A percentile compares a stretch with the other conserved stretches of the same genome.
phyloP scores from a whole-genome alignment of 1,140 invertebrate species.

The Apis mellifera region Amel_HAv3.1 CM009931.2:20810501-20811000 shows the following conservation, averaged over 20 bases:
- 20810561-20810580: no score
- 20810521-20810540: no score
- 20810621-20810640: no score
- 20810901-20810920: slow-evolving; percentile 29
- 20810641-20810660: no score
- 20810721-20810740: not conserved
- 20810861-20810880: not conserved
- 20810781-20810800: slow-evolving; percentile 11
- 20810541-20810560: no score
- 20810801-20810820: slow-evolving; percentile 20
- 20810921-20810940: slow-evolving; percentile 65
- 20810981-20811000: slow-evolving; percentile 59
- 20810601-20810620: no score
- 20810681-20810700: no score
- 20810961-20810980: slow-evolving; percentile 65
- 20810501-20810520: no score
- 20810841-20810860: not conserved
- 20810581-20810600: no score
- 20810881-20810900: not conserved
- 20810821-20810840: slow-evolving; percentile 40
- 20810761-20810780: slow-evolving; percentile 14
- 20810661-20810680: not conserved
- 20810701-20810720: not conserved
- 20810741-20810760: not conserved
- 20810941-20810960: slow-evolving; percentile 67